These are phyloP conservation scores for Maconellicoccus hirsutus DNA, from an alignment of 1,140 invertebrate genomes.

Conservation along the genomic window DNA sequence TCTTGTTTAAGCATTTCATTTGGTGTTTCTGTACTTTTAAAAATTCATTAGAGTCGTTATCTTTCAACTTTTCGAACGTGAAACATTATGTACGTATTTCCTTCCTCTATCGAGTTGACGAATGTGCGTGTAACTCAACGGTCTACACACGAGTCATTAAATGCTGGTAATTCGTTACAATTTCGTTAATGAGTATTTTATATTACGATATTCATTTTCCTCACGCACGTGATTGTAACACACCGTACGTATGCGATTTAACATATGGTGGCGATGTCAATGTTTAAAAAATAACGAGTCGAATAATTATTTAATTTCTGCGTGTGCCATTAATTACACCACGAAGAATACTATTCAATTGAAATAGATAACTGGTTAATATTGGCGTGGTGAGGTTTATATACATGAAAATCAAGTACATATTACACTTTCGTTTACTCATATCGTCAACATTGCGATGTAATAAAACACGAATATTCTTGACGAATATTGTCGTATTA, in stretches of 20 bases:
- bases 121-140: background rate
- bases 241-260: background rate
- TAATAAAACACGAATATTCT: too few species aligned
- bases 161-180: background rate
- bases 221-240: background rate
- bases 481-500: background rate
- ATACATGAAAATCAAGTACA: too few species aligned
- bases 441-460: too few species aligned
- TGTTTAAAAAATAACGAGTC: background rate
- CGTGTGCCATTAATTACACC: background rate
- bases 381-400: too few species aligned
- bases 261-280: background rate
- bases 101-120: background rate
- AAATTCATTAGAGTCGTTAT: too few species aligned
- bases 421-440: too few species aligned
- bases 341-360: too few species aligned
- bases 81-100: background rate
- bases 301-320: background rate
- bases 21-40: too few species aligned
- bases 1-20: too few species aligned
- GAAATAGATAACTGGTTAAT: too few species aligned
- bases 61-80: too few species aligned
- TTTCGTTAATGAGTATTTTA: constrained; percentile 5
- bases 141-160: constrained; percentile 3
- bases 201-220: background rate